Base-by-base conservation (phyloP, 30 jellyfish, hydroid and myxozoan genomes). In the Aurelia aurita complex sp. Pacific region DNA sequence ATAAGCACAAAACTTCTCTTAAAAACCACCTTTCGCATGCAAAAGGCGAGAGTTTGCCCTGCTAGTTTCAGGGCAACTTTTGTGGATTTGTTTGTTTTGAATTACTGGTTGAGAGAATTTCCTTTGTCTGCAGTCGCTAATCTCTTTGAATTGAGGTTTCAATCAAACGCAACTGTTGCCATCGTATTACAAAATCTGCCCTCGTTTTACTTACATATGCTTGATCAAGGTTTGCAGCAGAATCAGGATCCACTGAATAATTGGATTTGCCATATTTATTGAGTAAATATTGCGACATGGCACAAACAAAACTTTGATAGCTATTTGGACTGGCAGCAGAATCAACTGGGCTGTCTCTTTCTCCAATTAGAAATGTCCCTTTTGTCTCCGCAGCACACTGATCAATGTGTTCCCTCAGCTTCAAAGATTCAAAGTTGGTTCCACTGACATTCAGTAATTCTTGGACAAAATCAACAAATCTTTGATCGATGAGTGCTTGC, bases 281-380 rank as follows among this genome's bases (percentile, higher is more conserved):
- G 50, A 83, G 19, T 7, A 90, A 53, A 61, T 83, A 90, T 34
- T 90, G 92, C 13, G 96, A 46, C 78, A 90, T 12, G 10, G 96
- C 88, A 46, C 97, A 89, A 10, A 84, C 67, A 74, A 90, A 90
- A 29, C 87, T 82, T 29, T 84, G 96, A 77, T 90, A 90, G 65
- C 54, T 64, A 38, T 60, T 65, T 15, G 96, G 96, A 29, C 83
- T 66, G 12, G 83, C 83, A 4, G 67, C 81, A 10, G 76, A 43
- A 4, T 60, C 88, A 19, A 13, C 65, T 10, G 46, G 36, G 18
- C 42, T 17, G 2, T 36, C 53, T 17, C 57, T 46, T 5, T 46
- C 57, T 46, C 57, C 57, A 7, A 46, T 46, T 2, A 46, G 0
- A 46, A 6, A 46, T 46, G 57, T 46, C 57, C 57, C 57, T 9